phyloP scores from a whole-genome alignment of 2,113 vertebrate species.

The Gallinago jamesoni region DNA sequence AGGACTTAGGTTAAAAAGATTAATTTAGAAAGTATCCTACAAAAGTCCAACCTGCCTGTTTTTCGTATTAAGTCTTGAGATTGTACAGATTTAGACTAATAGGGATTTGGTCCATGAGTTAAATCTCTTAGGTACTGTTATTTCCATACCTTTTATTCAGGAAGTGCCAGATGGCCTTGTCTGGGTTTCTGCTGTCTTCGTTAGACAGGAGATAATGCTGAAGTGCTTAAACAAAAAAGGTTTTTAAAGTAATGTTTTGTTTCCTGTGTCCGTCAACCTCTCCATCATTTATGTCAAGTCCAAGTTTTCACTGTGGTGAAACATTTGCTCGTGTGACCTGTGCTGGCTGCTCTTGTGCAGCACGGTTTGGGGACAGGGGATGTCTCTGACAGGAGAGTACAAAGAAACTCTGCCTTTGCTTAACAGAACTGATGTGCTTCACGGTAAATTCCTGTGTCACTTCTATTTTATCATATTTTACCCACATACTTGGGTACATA shows the following conservation, averaged over 20 bases:
- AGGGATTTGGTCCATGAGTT: background rate
- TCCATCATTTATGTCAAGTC: background rate
- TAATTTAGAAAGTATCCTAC: background rate
- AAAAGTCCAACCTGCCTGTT: background rate
- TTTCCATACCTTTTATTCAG: background rate
- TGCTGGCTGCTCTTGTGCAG: background rate
- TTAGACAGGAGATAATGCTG: background rate
- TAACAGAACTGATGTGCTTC: background rate
- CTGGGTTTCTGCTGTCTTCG: background rate
- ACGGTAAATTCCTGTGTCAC: background rate
- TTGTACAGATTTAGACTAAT: background rate
- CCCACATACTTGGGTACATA: background rate
- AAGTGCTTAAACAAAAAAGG: background rate
- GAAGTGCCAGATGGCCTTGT: background rate
- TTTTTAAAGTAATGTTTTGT: background rate
- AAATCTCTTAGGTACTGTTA: background rate
- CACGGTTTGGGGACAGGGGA: background rate
- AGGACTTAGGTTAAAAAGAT: background rate
- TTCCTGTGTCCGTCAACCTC: background rate
- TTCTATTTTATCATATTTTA: background rate
- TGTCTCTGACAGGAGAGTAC: background rate
- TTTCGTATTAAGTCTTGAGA: background rate
- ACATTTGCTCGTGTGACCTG: background rate
- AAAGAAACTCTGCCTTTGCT: too few species aligned
- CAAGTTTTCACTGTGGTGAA: background rate